Conservation (phyloP, 2,888 invertebrate genomes). For the Diloba caeruleocephala region DNA sequence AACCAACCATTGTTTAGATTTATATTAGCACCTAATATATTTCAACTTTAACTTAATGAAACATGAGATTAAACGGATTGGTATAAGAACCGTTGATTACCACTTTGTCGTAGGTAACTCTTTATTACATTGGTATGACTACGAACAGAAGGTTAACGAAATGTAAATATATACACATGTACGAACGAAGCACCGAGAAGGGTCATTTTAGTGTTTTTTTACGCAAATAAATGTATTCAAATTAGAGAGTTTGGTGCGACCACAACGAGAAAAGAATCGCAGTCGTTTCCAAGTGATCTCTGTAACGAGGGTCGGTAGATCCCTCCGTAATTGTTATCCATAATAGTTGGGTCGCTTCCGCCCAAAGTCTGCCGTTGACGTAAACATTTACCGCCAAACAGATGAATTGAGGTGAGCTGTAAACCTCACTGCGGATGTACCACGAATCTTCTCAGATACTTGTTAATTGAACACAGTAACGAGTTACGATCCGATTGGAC, state of each 20-base stretch:
- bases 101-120: conserved; percentile 17
- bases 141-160: conserved; percentile 32
- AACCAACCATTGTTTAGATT: no score
- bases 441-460: conserved; percentile 58
- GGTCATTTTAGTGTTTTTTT: conserved; percentile 55
- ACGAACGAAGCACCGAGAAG: conserved; percentile 34
- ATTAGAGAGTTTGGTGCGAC: conserved; percentile 56
- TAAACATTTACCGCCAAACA: conserved; percentile 55
- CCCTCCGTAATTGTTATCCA: conserved; percentile 66
- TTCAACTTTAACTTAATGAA: background rate
- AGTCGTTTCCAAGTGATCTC: conserved; percentile 63
- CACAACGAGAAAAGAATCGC: conserved; percentile 62
- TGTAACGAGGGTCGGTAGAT: conserved; percentile 62
- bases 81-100: background rate
- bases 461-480: conserved; percentile 61
- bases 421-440: conserved; percentile 45
- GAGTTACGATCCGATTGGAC: conserved; percentile 49
- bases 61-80: background rate
- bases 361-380: conserved; percentile 57
- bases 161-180: conserved; percentile 40
- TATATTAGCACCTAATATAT: no score
- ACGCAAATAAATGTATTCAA: conserved; percentile 57
- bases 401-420: conserved; percentile 55
- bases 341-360: conserved; percentile 56
- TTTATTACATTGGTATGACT: conserved; percentile 36